Conservation (phyloP, 2,113 vertebrate genomes). For the Mus musculus region DNA sequence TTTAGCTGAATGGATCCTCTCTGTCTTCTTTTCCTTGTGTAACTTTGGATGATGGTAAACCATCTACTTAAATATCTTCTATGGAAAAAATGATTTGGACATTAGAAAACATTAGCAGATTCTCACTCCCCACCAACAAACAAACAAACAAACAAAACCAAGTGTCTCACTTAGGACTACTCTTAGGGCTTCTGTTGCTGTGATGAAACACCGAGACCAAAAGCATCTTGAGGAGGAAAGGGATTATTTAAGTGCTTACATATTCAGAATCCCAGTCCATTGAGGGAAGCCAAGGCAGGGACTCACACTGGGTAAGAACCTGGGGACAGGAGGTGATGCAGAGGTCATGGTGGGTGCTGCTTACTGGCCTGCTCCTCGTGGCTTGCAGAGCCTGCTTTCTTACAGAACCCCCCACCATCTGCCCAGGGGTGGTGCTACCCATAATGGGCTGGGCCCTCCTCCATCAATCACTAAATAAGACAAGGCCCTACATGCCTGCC, state of each 20-base stretch:
- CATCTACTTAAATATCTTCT: not conserved
- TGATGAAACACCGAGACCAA: not conserved
- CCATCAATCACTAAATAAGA: not conserved
- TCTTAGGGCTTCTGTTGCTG: not conserved
- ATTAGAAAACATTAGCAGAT: constrained; percentile 19
- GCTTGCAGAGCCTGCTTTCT: not conserved
- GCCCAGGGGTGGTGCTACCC: not conserved
- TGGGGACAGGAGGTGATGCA: not conserved
- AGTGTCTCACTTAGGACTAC: not conserved
- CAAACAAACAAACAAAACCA: not conserved
- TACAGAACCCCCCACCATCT: not conserved
- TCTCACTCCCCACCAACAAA: not conserved
- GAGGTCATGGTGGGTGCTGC: not conserved
- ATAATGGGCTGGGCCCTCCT: not conserved
- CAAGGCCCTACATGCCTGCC: not conserved
- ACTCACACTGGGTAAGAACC: not conserved
- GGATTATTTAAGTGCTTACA: not conserved
- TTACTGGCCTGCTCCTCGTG: not conserved
- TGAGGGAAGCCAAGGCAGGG: not conserved
- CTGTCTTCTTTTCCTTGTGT: not conserved
- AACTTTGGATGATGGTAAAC: constrained; percentile 19
- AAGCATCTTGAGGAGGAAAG: not conserved
- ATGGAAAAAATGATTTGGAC: constrained; percentile 2
- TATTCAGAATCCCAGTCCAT: not conserved
- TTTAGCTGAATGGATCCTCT: constrained; percentile 1